Conservation (phyloP, 2,797 vertebrate genomes). For the Potorous gilbertii region DNA sequence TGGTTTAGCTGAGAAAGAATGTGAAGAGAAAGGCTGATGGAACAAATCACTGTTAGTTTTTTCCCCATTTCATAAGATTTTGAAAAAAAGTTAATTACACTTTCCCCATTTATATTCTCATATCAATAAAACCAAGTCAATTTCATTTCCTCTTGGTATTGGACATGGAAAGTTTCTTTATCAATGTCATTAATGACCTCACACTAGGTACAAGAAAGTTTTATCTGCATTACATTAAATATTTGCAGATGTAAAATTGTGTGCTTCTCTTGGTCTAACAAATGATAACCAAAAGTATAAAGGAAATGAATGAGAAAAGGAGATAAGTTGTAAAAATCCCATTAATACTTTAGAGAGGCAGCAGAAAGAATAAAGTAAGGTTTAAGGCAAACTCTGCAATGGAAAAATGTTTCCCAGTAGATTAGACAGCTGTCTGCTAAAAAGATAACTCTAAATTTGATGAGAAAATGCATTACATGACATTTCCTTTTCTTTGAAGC, state of each 20-base stretch:
- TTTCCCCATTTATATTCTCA: constrained; percentile 53
- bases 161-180: constrained; percentile 44
- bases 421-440: constrained; percentile 73
- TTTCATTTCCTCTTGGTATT: constrained; percentile 45
- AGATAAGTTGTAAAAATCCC: constrained; percentile 67
- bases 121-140: constrained; percentile 49
- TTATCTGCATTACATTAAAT: constrained; percentile 69
- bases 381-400: constrained; percentile 77
- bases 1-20: neutral
- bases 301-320: constrained; percentile 77
- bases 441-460: constrained; percentile 77
- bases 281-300: constrained; percentile 61
- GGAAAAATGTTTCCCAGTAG: constrained; percentile 67
- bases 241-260: constrained; percentile 61
- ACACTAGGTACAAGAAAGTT: constrained; percentile 42
- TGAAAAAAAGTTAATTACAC: constrained; percentile 26
- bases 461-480: constrained; percentile 79
- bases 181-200: constrained; percentile 65
- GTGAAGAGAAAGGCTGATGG: neutral
- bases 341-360: constrained; percentile 55
- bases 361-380: constrained; percentile 72
- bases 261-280: constrained; percentile 57
- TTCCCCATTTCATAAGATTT: constrained; percentile 47
- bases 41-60: constrained; percentile 1
- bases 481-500: constrained; percentile 82